Evolutionary conservation across 1,140 invertebrate species (phyloP).

Genomic region (Platyura marginata): DNA sequence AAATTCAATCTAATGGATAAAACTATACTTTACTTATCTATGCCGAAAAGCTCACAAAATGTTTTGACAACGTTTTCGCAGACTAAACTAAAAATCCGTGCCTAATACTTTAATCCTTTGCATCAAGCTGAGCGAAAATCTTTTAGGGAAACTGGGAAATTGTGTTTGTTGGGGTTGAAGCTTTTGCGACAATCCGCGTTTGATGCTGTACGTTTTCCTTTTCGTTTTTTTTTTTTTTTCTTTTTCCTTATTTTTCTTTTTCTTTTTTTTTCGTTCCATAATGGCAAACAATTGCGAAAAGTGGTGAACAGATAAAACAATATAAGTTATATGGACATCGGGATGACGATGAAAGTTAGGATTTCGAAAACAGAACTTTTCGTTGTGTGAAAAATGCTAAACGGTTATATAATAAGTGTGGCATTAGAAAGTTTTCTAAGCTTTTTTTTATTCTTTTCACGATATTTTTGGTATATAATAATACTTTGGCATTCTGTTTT

Average conservation of each 20-base stretch:
- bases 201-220: not conserved
- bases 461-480: too few relatives aligned
- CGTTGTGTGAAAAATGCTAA: not conserved
- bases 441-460: too few relatives aligned
- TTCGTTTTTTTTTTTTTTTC: not conserved
- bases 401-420: not conserved
- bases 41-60: not conserved
- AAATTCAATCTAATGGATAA: not conserved
- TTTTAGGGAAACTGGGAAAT: not conserved
- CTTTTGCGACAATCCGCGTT: not conserved
- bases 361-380: not conserved
- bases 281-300: not conserved
- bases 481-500: too few relatives aligned
- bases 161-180: not conserved
- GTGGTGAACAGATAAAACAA: not conserved
- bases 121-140: not conserved
- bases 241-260: not conserved
- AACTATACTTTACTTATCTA: not conserved
- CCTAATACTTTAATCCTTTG: not conserved
- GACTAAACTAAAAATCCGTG: not conserved
- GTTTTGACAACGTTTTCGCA: not conserved
- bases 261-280: not conserved
- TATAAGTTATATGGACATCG: too few relatives aligned
- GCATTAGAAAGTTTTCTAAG: not conserved
- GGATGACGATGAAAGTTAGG: not conserved